Evolutionary conservation across 2,797 vertebrate species (phyloP).

Genomic region (Halcyon chelicuti): DNA sequence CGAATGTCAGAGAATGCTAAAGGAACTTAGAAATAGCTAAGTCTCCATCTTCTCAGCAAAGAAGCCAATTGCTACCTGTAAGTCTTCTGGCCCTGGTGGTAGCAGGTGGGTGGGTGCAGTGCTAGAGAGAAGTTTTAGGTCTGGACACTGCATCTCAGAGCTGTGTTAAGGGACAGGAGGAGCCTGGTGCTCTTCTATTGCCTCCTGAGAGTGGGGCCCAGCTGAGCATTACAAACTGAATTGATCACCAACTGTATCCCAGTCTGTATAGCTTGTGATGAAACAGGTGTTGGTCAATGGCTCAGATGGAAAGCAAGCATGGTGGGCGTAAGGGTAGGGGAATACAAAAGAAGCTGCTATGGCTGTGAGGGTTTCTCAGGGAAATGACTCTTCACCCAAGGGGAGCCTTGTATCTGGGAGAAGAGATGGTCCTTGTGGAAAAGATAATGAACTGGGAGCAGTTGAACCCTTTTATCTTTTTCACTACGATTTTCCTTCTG

Average conservation of each 20-base stretch:
- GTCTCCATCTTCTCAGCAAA: not conserved
- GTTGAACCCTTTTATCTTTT: not conserved
- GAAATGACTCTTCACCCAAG: not conserved
- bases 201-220: not conserved
- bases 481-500: not conserved
- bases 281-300: not conserved
- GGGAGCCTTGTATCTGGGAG: not conserved
- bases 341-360: not conserved
- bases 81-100: not conserved
- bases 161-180: not conserved
- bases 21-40: not conserved
- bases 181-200: not conserved
- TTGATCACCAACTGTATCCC: not conserved
- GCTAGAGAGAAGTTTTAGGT: not conserved
- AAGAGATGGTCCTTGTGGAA: not conserved
- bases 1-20: not conserved
- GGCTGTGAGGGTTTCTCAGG: not conserved
- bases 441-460: not conserved
- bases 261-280: not conserved
- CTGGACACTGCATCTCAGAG: not conserved
- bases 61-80: not conserved
- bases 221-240: rapidly evolving
- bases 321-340: not conserved
- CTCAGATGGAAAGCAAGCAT: not conserved
- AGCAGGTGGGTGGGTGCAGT: too few relatives aligned